Percentiles rank a stretch among this genome's conserved stretches.
These are phyloP conservation scores for Pseudomyrmex cubaensis DNA, from an alignment of 1,140 invertebrate genomes.

Conservation along the genomic window DNA sequence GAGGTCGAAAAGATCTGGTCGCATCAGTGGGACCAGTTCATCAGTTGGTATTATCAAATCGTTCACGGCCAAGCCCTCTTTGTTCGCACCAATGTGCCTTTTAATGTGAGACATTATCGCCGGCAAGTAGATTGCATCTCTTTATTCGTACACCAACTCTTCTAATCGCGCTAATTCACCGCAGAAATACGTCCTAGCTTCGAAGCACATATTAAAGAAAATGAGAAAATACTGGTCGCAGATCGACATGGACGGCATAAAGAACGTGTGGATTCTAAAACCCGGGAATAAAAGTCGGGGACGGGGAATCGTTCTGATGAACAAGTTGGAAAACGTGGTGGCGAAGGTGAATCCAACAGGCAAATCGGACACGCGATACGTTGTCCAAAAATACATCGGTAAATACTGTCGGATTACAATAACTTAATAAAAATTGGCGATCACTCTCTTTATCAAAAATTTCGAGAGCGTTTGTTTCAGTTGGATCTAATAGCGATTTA, in stretches of 20 bases:
- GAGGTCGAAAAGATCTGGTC: constrained; percentile 90
- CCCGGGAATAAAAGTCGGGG: constrained; percentile 97
- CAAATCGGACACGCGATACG: constrained; percentile 91
- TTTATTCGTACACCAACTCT: too few species aligned
- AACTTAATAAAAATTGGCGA: constrained; percentile 4
- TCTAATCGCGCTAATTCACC: background rate
- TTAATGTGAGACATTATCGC: constrained; percentile 76
- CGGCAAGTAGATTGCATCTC: background rate
- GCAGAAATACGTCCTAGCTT: constrained; percentile 84
- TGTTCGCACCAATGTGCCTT: constrained; percentile 71
- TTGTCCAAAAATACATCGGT: constrained; percentile 98
- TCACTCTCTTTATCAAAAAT: background rate
- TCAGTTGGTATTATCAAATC: constrained; percentile 85
- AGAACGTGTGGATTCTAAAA: constrained; percentile 98
- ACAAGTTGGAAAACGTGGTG: constrained; percentile 94
- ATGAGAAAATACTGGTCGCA: constrained; percentile 91
- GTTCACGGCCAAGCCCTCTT: constrained; percentile 78
- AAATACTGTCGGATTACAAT: constrained; percentile 52
- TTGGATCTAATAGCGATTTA: constrained; percentile 27
- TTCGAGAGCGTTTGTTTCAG: background rate
- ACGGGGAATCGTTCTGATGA: constrained; percentile 94
- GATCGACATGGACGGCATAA: constrained; percentile 91
- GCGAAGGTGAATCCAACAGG: constrained; percentile 88
- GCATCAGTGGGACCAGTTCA: constrained; percentile 94
- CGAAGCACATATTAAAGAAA: constrained; percentile 85